A percentile compares a stretch with the other conserved stretches of the same genome.
Evolutionary conservation across 1,140 invertebrate species (phyloP).

Genomic region (Scylla paramamosain): DNA sequence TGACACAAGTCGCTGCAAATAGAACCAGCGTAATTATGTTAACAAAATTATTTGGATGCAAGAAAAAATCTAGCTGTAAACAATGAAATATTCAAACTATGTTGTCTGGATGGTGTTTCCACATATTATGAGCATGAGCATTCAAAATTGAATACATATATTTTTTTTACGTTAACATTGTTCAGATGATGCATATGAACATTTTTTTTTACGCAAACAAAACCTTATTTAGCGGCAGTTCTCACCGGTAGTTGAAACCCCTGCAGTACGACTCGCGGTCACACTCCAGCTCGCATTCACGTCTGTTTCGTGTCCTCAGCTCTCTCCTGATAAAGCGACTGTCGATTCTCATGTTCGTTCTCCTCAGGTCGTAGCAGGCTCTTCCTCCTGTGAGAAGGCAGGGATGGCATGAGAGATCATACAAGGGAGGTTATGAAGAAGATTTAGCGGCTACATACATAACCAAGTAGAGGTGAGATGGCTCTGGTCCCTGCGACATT

Average conservation of each 20-base stretch:
- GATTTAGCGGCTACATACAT: too few species aligned
- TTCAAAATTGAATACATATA: neutral
- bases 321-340: conserved; percentile 50
- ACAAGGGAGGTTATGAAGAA: neutral
- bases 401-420: neutral
- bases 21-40: too few species aligned
- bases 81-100: too few species aligned
- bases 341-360: conserved; percentile 53
- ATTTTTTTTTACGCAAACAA: too few species aligned
- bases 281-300: conserved; percentile 57
- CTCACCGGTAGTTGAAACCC: conserved; percentile 65
- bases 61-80: too few species aligned
- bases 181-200: neutral
- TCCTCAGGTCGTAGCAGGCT: conserved; percentile 54
- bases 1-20: too few species aligned
- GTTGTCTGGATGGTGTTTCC: too few species aligned
- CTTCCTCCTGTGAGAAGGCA: neutral
- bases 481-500: too few species aligned
- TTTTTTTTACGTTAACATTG: neutral
- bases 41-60: too few species aligned
- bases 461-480: too few species aligned
- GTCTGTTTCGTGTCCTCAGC: conserved; percentile 43
- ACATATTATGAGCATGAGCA: too few species aligned
- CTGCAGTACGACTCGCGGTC: conserved; percentile 36
- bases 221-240: neutral